A percentile compares a stretch with the other conserved stretches of the same genome.
phyloP scores from a whole-genome alignment of 2,888 invertebrate genomes.

The Aricia artaxerxes region DNA sequence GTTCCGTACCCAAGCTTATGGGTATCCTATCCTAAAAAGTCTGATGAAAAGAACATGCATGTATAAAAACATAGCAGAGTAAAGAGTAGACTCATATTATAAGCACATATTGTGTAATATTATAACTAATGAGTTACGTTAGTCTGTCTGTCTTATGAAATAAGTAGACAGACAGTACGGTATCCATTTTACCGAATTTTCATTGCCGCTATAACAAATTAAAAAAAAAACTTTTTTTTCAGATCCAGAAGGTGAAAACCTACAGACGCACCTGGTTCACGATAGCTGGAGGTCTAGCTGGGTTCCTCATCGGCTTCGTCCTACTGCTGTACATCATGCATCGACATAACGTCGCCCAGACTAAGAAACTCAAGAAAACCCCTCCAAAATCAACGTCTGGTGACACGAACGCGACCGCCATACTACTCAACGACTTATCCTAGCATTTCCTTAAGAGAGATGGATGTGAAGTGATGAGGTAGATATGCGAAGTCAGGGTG shows the following conservation, averaged over 20 bases:
- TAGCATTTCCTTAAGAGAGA: slow-evolving; percentile 38
- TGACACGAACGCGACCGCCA: slow-evolving; percentile 57
- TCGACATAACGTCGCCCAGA: slow-evolving; percentile 69
- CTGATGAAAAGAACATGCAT: too few relatives aligned
- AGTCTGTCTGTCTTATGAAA: too few relatives aligned
- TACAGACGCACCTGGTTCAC: slow-evolving; percentile 72
- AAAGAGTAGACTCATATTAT: too few relatives aligned
- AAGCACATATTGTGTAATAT: too few relatives aligned
- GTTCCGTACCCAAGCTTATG: too few relatives aligned
- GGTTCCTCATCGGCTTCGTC: slow-evolving; percentile 72
- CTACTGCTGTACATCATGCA: slow-evolving; percentile 73
- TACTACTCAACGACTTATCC: slow-evolving; percentile 57
- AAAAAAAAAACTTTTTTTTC: slow-evolving; percentile 38
- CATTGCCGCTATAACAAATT: not conserved
- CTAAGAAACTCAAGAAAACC: slow-evolving; percentile 46
- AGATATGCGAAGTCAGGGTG: not conserved
- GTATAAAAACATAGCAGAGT: too few relatives aligned
- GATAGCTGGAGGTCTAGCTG: slow-evolving; percentile 67
- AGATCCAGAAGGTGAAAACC: slow-evolving; percentile 58
- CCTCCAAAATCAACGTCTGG: slow-evolving; percentile 51
- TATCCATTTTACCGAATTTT: not conserved
- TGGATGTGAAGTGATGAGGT: slow-evolving; percentile 37
- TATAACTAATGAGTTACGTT: too few relatives aligned
- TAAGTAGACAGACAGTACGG: too few relatives aligned
- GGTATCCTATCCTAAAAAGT: too few relatives aligned